phyloP scores from a whole-genome alignment of 2,888 invertebrate species.

The Drosophila macrospina region DNA sequence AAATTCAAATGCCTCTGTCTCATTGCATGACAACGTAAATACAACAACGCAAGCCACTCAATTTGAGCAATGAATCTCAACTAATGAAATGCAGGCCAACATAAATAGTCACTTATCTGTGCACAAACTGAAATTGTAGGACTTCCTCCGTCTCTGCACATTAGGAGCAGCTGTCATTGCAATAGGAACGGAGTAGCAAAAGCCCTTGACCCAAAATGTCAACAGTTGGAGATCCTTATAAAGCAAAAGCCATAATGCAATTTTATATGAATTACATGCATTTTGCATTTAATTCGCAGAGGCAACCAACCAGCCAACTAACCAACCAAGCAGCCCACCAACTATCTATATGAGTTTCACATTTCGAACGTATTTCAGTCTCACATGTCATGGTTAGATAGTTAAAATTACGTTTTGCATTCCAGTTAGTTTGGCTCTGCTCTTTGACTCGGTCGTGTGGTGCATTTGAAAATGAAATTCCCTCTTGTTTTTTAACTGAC shows the following conservation, averaged over 20 bases:
- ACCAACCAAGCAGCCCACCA: background rate
- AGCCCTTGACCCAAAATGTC: constrained; percentile 40
- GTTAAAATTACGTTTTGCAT: constrained; percentile 34
- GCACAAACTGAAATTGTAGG: background rate
- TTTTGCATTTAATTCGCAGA: constrained; percentile 25
- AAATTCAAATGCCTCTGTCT: too few relatives aligned
- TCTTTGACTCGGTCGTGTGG: constrained; percentile 13
- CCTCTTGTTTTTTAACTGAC: constrained; percentile 7
- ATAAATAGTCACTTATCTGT: constrained; percentile 1
- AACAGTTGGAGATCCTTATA: constrained; percentile 13
- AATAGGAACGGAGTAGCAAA: constrained; percentile 7
- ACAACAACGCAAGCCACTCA: background rate
- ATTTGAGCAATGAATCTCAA: background rate
- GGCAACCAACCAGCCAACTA: background rate
- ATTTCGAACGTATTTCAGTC: constrained; percentile 3
- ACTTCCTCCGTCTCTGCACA: constrained; percentile 5
- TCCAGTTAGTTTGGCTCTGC: constrained; percentile 6
- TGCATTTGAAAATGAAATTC: constrained; percentile 29
- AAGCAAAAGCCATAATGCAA: constrained; percentile 39
- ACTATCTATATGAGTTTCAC: constrained; percentile 8
- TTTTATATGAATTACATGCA: constrained; percentile 40
- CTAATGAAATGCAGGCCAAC: constrained; percentile 16
- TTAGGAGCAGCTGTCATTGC: constrained; percentile 17
- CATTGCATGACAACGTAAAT: too few relatives aligned
- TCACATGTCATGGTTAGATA: constrained; percentile 33